Conservation (phyloP, 2,797 vertebrate genomes). For the Thalassophryne amazonica region DNA sequence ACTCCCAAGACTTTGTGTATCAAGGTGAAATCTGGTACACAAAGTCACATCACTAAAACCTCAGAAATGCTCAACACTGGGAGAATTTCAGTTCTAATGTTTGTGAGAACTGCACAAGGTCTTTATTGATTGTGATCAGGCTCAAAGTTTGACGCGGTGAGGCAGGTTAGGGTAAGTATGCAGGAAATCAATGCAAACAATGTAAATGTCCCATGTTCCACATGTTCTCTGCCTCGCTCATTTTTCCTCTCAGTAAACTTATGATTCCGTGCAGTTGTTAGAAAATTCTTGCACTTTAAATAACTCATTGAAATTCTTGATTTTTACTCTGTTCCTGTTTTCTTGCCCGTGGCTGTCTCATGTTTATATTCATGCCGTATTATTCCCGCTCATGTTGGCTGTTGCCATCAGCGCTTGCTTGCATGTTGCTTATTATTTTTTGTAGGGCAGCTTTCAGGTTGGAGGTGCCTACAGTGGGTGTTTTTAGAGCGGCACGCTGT, state of each 20-base stretch:
- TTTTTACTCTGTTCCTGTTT: neutral
- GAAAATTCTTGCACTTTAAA: neutral
- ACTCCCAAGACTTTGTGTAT: too few species aligned
- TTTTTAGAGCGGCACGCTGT: conserved; percentile 20
- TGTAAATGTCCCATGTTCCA: too few species aligned
- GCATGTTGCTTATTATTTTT: conserved; percentile 45
- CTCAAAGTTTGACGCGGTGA: too few species aligned
- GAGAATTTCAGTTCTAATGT: too few species aligned
- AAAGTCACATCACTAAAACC: too few species aligned
- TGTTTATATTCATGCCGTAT: conserved; percentile 59
- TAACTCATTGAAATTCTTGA: neutral
- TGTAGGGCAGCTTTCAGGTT: conserved; percentile 28
- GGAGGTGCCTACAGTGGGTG: conserved; percentile 14
- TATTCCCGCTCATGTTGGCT: conserved; percentile 27
- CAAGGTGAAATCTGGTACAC: too few species aligned
- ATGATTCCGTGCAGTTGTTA: conserved; percentile 30
- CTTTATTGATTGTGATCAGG: too few species aligned
- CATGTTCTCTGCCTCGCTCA: neutral
- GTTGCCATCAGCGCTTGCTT: conserved; percentile 14
- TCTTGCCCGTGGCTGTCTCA: conserved; percentile 42
- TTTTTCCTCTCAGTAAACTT: conserved; percentile 12
- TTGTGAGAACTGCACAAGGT: too few species aligned
- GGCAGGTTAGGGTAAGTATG: too few species aligned
- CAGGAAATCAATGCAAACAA: too few species aligned
- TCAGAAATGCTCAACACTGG: too few species aligned